Evolutionary conservation across 2,797 vertebrate genomes (phyloP), one percentile per base, ranked within the genome.

Genomic region (Leptatherina wallacei): DNA sequence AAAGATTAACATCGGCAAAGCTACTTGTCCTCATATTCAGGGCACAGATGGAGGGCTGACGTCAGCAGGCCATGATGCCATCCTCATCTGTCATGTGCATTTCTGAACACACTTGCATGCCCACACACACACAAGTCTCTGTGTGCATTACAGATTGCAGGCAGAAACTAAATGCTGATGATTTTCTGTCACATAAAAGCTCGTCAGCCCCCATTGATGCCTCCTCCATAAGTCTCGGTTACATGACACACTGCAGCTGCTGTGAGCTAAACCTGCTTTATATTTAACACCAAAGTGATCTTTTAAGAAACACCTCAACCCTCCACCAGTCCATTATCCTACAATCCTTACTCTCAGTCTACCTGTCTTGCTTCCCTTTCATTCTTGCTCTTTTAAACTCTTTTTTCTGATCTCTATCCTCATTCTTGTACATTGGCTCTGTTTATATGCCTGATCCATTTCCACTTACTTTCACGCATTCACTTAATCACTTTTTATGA

Each of bases 41-140:
- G 73, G 57, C 85, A 88, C 85, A 87, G 83, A 86, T 84, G 85
- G 76, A 86, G 71, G 56, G 42, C 69, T 85, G 81, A 87, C 61
- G 44, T 88, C 82, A 87, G 76, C 30, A 0, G 65, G 49, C 38
- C n/a, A 38, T 68, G 73, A 78, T 29, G 22, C 14, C 6, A 6
- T 64, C 78, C 47, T 66, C 52, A 70, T 49, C 57, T 68, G 59
- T 77, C 68, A 61, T 75, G 63, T 77, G 24, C 57, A 59, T 72
- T 59, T 71, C 42, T 73, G 54, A 68, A 65, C 57, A 61, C 68
- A 8, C 14, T 10, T 2, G 9, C 29, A 40, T 7, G 33, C 58
- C 38, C 54, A 47, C 27, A 62, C 30, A 42, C 40, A 32, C 32
- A 44, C 8, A 58, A 3, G 14, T 61, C 3, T 63, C 6, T 29